phyloP scores from a whole-genome alignment of 2,888 invertebrate species.

The Drosophila ochracea region DNA sequence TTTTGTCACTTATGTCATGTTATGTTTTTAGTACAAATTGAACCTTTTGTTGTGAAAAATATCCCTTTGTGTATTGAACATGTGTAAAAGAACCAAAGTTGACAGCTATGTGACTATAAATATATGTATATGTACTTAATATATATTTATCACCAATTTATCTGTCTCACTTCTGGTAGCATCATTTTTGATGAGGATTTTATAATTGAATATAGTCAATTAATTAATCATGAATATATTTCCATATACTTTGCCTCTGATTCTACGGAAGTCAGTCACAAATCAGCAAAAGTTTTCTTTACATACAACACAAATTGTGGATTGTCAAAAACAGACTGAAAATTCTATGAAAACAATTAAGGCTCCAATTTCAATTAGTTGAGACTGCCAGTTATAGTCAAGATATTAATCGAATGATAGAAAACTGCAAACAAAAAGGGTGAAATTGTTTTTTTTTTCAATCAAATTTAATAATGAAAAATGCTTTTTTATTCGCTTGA shows the following conservation, averaged over 20 bases:
- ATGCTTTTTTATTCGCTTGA: not conserved
- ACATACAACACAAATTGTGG: not conserved
- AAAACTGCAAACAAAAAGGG: too few relatives aligned
- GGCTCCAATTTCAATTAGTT: not conserved
- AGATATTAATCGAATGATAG: not conserved
- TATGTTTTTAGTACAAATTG: not conserved
- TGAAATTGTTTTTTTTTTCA: not conserved
- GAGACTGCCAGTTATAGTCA: not conserved
- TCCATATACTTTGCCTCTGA: not conserved
- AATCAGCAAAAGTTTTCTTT: not conserved
- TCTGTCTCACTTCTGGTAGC: not conserved
- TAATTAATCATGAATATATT: not conserved
- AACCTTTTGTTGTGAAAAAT: not conserved
- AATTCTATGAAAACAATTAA: not conserved
- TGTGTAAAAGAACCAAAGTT: not conserved
- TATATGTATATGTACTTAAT: not conserved
- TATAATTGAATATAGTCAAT: not conserved
- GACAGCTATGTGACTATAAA: not conserved
- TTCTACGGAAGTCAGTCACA: not conserved
- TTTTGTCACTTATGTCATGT: slow-evolving; percentile 5
- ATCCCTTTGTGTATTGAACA: not conserved
- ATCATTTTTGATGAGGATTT: not conserved
- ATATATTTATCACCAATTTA: not conserved
- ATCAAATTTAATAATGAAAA: not conserved
- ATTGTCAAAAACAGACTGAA: not conserved